Evolutionary conservation across 2,113 vertebrate species (phyloP), one percentile per base, ranked within the genome.

Genomic region (Laticauda colubrina): DNA sequence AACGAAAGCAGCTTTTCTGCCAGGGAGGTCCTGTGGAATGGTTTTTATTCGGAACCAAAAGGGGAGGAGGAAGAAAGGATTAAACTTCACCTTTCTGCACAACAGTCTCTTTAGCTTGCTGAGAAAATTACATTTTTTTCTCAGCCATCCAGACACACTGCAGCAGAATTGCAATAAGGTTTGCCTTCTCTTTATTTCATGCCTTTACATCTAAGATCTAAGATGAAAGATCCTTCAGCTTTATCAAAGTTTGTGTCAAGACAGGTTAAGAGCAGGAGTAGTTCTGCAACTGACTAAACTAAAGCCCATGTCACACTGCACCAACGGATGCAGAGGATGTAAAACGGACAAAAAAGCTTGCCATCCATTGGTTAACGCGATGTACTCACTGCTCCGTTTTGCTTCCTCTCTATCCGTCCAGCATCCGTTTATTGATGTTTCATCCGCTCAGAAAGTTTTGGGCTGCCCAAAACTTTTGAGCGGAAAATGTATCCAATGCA

Each of bases 201-300:
- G 61, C 93, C 94, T 51, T 56, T 18, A 53, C 1, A 69, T 11
- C 3, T 51, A 23, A 64, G 59, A 64, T 18, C 39, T 90, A 64
- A 64, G 61, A n/a, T 90, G 57, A 51, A n/a, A 21, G 26, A 87
- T 6, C 5, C 69, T 93, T 93, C 53, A 94, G 48, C 56, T 92
- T 95, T 93, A 56, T 91, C 59, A 39, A 53, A 12, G 0, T 24
- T 34, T 59, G 2, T 20, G 23, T 15, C 53, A 24, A 87, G 18
- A 29, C 2, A 86, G 10, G 1, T 59, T 85, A 10, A 23, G 23
- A 39, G 45, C 93, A 90, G 1, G 23, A 92, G 34, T 2, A 64
- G 81, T 89, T 89, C 48, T 75, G 34, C 89, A 92, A 92, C 93
- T 96, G 85, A 55, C 93, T 92, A 18, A 95, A 94, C 91, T 43